phyloP scores from a whole-genome alignment of 2,113 vertebrate species.

The Melanocharis versteri region DNA sequence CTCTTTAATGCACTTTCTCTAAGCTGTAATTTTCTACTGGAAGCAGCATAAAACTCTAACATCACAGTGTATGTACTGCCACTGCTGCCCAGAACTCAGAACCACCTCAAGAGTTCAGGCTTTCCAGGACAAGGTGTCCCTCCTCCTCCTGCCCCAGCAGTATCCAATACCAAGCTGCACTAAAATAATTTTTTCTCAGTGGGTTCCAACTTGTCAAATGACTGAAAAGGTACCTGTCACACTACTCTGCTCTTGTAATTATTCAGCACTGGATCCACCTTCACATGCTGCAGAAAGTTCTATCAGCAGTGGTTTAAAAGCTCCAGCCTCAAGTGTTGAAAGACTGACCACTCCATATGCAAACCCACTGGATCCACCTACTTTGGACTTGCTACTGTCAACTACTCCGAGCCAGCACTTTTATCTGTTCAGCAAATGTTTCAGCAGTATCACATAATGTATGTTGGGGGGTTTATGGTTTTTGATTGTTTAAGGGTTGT shows the following conservation, averaged over 20 bases:
- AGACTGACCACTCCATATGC: not conserved
- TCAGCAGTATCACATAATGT: not conserved
- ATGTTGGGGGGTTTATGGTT: not conserved
- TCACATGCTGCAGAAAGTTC: not conserved
- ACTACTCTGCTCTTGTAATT: not conserved
- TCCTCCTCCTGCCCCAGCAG: not conserved
- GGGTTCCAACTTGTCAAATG: not conserved
- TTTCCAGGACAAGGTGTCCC: not conserved
- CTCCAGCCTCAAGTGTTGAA: not conserved
- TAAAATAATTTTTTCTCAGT: not conserved
- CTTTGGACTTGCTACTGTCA: not conserved
- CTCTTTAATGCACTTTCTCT: not conserved
- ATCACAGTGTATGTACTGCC: not conserved
- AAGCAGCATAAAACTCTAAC: not conserved
- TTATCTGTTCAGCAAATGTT: not conserved
- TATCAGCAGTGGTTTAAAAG: not conserved
- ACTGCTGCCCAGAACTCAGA: not conserved
- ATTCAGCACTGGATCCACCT: not conserved
- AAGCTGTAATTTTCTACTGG: not conserved
- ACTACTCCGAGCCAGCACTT: not conserved
- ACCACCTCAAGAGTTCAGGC: not conserved
- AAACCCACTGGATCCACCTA: not conserved
- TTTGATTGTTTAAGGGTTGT: not conserved
- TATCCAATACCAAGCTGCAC: not conserved
- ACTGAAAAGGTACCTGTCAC: not conserved